phyloP scores from a whole-genome alignment of 2,113 vertebrate species.

The Colinus virginianus region DNA sequence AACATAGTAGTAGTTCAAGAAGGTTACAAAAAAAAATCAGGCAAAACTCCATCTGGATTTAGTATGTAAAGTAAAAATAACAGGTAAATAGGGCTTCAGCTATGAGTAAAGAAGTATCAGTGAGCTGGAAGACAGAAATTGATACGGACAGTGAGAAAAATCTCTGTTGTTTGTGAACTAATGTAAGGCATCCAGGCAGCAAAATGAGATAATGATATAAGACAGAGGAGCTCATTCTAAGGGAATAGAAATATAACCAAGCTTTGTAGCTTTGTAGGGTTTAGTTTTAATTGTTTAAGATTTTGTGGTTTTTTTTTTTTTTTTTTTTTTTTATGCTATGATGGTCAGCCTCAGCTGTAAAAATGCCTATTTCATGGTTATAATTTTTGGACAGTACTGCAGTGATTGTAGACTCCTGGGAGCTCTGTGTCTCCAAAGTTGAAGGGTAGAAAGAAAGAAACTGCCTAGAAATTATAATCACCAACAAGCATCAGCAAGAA shows the following conservation, averaged over 20 bases:
- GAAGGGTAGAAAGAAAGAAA: neutral
- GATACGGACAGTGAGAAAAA: neutral
- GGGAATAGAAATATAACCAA: neutral
- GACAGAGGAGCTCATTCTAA: neutral
- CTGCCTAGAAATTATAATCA: neutral
- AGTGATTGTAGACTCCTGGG: neutral
- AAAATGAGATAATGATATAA: neutral
- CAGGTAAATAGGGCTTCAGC: neutral
- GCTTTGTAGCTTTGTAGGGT: neutral
- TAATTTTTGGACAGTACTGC: neutral
- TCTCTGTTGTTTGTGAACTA: neutral
- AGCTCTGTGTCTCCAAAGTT: neutral
- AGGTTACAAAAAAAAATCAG: neutral
- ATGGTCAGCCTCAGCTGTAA: neutral
- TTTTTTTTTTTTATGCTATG: neutral
- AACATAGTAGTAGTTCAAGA: neutral
- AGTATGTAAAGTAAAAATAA: neutral
- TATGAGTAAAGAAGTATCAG: neutral
- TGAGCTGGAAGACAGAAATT: neutral
- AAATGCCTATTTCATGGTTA: neutral
- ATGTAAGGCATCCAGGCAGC: neutral
- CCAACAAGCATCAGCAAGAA: neutral
- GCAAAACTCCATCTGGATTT: neutral
- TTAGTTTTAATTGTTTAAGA: neutral
- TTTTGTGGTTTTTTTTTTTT: neutral